Evolutionary conservation across 2,888 invertebrate genomes (phyloP).

Genomic region (Odontocerum albicorne): DNA sequence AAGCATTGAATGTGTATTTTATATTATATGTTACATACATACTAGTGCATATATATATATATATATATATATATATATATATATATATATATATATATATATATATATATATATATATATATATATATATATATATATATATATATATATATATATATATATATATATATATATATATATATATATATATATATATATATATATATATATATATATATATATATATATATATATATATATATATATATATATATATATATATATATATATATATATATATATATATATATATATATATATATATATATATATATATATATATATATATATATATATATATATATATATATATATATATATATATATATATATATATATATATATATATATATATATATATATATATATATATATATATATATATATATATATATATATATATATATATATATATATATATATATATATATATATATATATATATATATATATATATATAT

Average conservation of each 20-base stretch:
- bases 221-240: not conserved
- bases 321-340: not conserved
- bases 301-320: not conserved
- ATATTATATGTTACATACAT: no score
- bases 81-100: not conserved
- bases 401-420: not conserved
- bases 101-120: not conserved
- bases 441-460: not conserved
- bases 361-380: not conserved
- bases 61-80: not conserved
- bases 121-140: not conserved
- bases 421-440: not conserved
- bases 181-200: not conserved
- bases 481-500: not conserved
- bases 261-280: not conserved
- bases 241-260: not conserved
- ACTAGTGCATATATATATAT: not conserved
- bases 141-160: not conserved
- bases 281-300: not conserved
- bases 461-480: not conserved
- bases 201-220: not conserved
- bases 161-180: not conserved
- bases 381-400: not conserved
- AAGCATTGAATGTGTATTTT: no score
- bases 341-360: not conserved